Evolutionary conservation across 2,888 invertebrate genomes (phyloP).

Genomic region (Zygaena filipendulae): DNA sequence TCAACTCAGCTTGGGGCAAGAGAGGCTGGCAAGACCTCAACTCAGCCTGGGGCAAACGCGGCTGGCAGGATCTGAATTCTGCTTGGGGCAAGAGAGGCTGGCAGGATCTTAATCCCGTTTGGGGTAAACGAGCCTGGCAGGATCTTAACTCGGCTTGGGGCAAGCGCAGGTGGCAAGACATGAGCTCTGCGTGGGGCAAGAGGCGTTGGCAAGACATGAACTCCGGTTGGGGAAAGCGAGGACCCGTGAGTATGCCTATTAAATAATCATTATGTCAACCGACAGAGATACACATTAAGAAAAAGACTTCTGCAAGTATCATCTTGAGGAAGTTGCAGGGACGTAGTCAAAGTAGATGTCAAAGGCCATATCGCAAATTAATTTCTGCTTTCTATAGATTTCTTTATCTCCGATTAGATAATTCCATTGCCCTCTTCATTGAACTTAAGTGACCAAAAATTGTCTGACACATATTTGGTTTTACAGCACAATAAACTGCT

Average conservation of each 20-base stretch:
- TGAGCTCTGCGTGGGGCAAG: constrained; percentile 69
- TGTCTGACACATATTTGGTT: no score
- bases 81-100: constrained; percentile 72
- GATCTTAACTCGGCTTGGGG: constrained; percentile 66
- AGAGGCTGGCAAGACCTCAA: constrained; percentile 61
- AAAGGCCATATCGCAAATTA: no score
- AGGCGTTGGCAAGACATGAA: constrained; percentile 63
- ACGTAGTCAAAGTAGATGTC: no score
- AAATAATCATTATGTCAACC: no score
- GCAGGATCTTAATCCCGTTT: constrained; percentile 58
- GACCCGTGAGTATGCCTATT: constrained; percentile 5
- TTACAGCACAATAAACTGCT: no score
- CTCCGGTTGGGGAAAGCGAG: constrained; percentile 63
- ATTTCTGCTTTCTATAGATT: no score
- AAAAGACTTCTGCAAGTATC: no score
- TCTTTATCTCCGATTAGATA: no score
- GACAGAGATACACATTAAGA: no score
- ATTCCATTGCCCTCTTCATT: no score
- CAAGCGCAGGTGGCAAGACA: constrained; percentile 70
- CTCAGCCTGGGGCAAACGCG: constrained; percentile 69
- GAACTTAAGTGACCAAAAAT: no score
- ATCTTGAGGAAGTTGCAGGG: no score
- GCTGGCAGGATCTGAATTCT: constrained; percentile 66
- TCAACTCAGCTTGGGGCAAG: constrained; percentile 66
- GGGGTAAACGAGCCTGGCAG: constrained; percentile 72